Conservation (phyloP, 64 coral and sea anemone genomes). For the Catalaphyllia jardinei region DNA sequence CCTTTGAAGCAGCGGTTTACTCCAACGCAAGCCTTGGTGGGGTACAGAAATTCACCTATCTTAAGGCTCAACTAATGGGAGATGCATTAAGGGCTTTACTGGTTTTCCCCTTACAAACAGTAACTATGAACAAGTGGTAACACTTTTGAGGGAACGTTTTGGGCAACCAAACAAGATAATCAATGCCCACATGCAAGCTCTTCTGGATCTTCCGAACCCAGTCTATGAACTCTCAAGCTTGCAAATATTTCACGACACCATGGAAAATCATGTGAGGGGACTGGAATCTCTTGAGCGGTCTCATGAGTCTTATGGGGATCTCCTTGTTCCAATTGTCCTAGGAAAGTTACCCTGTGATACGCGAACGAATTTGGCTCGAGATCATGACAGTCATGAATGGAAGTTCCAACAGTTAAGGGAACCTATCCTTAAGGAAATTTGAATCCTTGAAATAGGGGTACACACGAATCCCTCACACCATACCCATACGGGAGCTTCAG, state of each 20-base stretch:
- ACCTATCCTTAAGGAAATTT: conserved; percentile 39
- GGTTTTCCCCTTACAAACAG: conserved; percentile 55
- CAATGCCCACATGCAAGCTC: conserved; percentile 59
- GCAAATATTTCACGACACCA: conserved; percentile 47
- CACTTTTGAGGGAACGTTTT: conserved; percentile 55
- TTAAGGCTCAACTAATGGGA: conserved; percentile 42
- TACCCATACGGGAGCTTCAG: background rate
- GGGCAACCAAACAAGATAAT: conserved; percentile 60
- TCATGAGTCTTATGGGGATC: conserved; percentile 58
- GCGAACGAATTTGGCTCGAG: conserved; percentile 48
- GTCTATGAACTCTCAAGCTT: conserved; percentile 34
- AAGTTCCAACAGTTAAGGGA: conserved; percentile 27
- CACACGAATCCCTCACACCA: background rate
- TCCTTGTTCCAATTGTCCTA: conserved; percentile 57
- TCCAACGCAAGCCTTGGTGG: conserved; percentile 29
- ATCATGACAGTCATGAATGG: conserved; percentile 50
- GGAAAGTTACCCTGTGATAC: conserved; percentile 57
- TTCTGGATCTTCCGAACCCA: conserved; percentile 45
- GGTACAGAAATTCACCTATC: conserved; percentile 67
- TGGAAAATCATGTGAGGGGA: conserved; percentile 67
- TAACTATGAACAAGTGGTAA: conserved; percentile 58
- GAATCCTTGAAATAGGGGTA: conserved; percentile 44
- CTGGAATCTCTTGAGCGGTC: conserved; percentile 49
- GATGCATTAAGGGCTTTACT: conserved; percentile 47
- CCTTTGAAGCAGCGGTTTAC: conserved; percentile 64